Base-by-base conservation (phyloP, 92 coral and sea anemone species). In the Palythoa grandis region DNA sequence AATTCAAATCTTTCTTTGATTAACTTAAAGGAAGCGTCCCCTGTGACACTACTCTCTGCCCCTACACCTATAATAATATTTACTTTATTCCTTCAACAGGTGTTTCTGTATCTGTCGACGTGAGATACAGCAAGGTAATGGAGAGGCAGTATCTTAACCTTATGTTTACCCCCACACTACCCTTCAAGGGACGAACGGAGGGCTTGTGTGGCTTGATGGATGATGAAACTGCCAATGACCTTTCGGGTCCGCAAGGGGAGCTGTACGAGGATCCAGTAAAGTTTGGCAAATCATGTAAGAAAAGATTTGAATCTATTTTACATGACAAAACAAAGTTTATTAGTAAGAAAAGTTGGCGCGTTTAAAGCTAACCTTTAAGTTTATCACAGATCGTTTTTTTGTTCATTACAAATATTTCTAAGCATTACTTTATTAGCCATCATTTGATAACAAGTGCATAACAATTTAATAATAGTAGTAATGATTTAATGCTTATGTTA, bases 271-370 rank as follows among this genome's bases (percentile, higher is more conserved):
- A 93, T 47, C 91, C 94, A 11, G 72, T 89, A 11, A 40, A 77
- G 70, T 93, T 93, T 63, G 92, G 92, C 4, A 92, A 93, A 11
- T 89, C 96, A n/a, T 93, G 96, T 93, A 91, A 91, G 96, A 20
- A 47, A 74, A 29, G 3, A 11, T 29, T 74, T 7, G 1, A 47
- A 20, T 2, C 7, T 17, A 37, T 7, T 10, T 7, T 19, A 19
- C 19, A 47, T 40, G 11, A 74, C 60, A 1, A 74, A 48, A 48
- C 1, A 12, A 4, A n/a, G 11, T 23, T 54, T 54, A 8, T 54
- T 11, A 54, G 1, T 11, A 16, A 54, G 16, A 54, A 54, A 11
- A 7, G 60, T 11, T 54, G 16, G 5, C n/a, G n/a, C n/a, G n/a
- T n/a, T n/a, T n/a, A n/a, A n/a, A n/a, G n/a, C n/a, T n/a, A n/a